Evolutionary conservation across 2,113 vertebrate genomes (phyloP), one percentile per base, ranked within the genome.

Genomic region (Halichoerus grypus): DNA sequence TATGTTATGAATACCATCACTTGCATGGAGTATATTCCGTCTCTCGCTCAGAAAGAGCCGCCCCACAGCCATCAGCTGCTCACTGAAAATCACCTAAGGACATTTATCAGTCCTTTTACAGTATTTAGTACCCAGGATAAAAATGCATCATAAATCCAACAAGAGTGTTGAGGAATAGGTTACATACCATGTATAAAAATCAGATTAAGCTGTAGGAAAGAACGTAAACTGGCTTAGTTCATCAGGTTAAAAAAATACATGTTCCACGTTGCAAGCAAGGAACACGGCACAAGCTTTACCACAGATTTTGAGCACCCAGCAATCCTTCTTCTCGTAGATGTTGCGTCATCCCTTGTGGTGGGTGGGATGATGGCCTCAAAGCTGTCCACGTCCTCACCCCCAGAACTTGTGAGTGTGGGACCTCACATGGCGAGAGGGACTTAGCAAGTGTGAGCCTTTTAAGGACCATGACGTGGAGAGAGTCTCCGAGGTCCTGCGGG

Each of bases 61-160:
- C 97, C 82, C 88, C 86, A 81, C 97, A 98, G 98, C 96, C 98
- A 98, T 94, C 97, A 94, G 97, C 97, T 86, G 97, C 98, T 98
- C 97, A 98, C 98, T 98, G 98, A 98, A 98, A 97, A 97, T 96
- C 96, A 97, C 84, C 97, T 96, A 98, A 98, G 97, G 98, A 98
- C 98, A 90, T 95, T 98, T 97, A 98, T 97, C 93, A 36, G 84
- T 79, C 46, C 94, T 36, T 98, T 98, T 98, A 94, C 95, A 96
- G 3, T 97, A 98, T 97, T 98, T 98, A 98, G 98, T 97, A 91
- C 96, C 61, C 28, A 93, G 97, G 97, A 93, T 88, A 84, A 97
- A 98, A 98, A 98, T 42, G 90, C 94, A 97, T 93, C 98, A 98
- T 97, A 95, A 98, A 93, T 95, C 96, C 97, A 96, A 86, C 85